Conservation (phyloP, 2,797 vertebrate genomes). For the Manis pentadactyla region DNA sequence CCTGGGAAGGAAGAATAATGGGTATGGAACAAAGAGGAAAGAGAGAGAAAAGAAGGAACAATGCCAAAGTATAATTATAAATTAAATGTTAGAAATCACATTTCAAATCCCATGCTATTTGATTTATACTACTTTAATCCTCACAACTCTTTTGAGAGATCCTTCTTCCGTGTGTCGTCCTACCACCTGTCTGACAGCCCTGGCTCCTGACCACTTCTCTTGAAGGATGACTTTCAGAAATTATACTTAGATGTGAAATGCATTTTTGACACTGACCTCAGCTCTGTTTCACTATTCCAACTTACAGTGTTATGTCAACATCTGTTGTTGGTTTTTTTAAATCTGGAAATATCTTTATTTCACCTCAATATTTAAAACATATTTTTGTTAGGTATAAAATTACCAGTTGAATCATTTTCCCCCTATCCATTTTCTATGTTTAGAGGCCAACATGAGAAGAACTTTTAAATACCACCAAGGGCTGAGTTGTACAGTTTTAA, state of each 20-base stretch:
- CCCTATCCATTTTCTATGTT: neutral
- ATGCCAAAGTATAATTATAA: neutral
- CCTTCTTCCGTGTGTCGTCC: neutral
- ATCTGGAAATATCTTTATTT: slow-evolving; percentile 30
- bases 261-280: neutral
- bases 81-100: neutral
- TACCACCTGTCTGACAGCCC: neutral
- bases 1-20: neutral
- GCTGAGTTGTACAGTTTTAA: neutral
- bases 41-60: neutral
- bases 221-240: neutral
- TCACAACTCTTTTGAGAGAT: neutral
- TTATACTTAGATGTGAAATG: neutral
- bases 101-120: neutral
- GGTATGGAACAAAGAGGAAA: neutral
- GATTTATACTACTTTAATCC: neutral
- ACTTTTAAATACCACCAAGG: neutral
- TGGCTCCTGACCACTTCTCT: neutral
- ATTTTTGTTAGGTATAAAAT: neutral
- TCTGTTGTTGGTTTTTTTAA: neutral
- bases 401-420: neutral
- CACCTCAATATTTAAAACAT: neutral
- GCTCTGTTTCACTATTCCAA: neutral
- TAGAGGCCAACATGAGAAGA: neutral
- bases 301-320: neutral